Percentiles rank a stretch among this genome's conserved stretches.
Evolutionary conservation across 2,797 vertebrate species (phyloP).

Genomic region (Galago senegalensis): DNA sequence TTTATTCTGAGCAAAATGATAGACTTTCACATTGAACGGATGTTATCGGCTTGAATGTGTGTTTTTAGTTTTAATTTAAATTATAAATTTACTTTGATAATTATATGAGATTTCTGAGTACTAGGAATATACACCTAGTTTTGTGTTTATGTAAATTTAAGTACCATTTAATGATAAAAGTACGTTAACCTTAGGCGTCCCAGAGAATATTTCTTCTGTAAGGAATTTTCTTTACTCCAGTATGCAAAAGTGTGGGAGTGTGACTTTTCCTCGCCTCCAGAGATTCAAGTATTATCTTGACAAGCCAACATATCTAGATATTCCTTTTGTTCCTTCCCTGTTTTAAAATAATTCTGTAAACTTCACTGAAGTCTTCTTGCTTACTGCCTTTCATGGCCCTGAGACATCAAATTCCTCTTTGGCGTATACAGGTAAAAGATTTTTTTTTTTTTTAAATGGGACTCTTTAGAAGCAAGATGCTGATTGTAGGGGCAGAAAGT

Average conservation of each 20-base stretch:
- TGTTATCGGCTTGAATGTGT: background rate
- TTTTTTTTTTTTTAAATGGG: background rate
- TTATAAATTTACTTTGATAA: slow-evolving; percentile 12
- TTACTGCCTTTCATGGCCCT: background rate
- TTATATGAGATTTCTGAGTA: background rate
- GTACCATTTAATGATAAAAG: slow-evolving; percentile 27
- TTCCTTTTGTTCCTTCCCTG: background rate
- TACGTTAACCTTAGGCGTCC: background rate
- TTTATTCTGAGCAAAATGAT: slow-evolving; percentile 26
- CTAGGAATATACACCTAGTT: background rate
- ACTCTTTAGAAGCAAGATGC: slow-evolving; percentile 41
- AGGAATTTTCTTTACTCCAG: background rate
- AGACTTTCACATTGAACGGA: background rate
- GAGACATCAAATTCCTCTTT: background rate
- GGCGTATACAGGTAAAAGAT: background rate
- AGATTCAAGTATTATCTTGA: background rate
- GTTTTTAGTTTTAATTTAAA: background rate
- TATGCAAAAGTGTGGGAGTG: background rate
- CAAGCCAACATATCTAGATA: background rate
- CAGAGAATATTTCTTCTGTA: background rate
- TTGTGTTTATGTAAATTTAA: background rate
- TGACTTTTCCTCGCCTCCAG: background rate
- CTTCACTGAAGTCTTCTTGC: background rate
- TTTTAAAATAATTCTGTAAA: slow-evolving; percentile 6
- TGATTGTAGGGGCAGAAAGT: background rate